These are phyloP conservation scores for Anableps anableps DNA, from an alignment of 2,797 vertebrate species.

Conservation along the genomic window DNA sequence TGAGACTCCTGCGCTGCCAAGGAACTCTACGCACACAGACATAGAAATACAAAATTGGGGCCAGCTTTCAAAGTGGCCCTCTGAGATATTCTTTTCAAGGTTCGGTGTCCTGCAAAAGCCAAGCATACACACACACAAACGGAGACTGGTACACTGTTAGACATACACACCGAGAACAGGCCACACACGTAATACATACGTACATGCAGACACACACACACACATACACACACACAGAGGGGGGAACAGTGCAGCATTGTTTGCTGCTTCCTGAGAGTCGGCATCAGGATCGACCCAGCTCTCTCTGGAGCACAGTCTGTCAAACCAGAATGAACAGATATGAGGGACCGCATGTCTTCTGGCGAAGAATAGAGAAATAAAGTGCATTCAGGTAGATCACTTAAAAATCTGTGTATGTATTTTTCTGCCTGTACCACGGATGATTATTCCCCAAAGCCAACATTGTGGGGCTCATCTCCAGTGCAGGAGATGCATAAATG, in stretches of 20 bases:
- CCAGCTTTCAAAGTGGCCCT: conserved; percentile 63
- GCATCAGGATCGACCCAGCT: conserved; percentile 61
- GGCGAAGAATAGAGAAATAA: not conserved
- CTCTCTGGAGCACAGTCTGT: conserved; percentile 39
- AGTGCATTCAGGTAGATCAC: conserved; percentile 10
- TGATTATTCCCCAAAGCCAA: conserved; percentile 19
- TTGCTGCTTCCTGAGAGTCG: conserved; percentile 71
- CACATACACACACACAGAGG: conserved; percentile 16
- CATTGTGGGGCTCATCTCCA: conserved; percentile 15
- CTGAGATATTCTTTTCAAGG: conserved; percentile 74
- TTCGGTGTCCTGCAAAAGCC: conserved; percentile 58
- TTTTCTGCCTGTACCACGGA: not conserved
- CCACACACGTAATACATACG: conserved; percentile 41
- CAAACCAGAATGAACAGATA: conserved; percentile 18
- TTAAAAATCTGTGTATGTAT: not conserved
- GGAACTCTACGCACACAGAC: conserved; percentile 45
- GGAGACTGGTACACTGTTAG: not conserved
- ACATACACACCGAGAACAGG: conserved; percentile 39
- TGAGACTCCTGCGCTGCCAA: conserved; percentile 70
- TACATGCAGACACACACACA: conserved; percentile 24
- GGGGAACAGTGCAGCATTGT: conserved; percentile 77
- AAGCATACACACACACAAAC: conserved; percentile 23
- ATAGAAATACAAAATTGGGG: conserved; percentile 27
- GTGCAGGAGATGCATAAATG: conserved; percentile 15
- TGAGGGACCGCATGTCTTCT: conserved; percentile 40